Evolutionary conservation across 2,888 invertebrate species (phyloP).

Genomic region (Acrobasis repandana): DNA sequence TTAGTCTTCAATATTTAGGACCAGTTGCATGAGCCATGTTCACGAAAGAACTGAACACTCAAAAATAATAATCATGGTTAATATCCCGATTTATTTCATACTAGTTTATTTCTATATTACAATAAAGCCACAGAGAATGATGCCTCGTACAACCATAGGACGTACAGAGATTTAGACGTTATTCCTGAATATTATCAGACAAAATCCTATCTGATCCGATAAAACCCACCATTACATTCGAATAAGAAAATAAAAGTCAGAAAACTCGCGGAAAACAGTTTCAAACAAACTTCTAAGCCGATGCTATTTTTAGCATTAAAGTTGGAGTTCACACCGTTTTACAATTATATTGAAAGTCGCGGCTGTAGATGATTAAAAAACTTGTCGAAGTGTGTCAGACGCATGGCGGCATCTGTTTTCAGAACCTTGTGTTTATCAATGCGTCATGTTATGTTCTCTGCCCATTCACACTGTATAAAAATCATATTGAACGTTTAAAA

Average conservation of each 20-base stretch:
- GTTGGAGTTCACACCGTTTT: constrained; percentile 1
- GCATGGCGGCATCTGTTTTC: background rate
- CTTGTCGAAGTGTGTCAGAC: background rate
- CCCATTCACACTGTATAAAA: no score
- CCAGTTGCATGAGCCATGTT: no score
- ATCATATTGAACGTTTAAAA: no score
- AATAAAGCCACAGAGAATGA: no score
- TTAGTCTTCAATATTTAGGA: no score
- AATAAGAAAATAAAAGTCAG: background rate
- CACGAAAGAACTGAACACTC: no score
- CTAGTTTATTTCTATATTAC: no score
- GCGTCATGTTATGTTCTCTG: no score
- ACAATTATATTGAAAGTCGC: background rate
- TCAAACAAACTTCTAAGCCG: background rate
- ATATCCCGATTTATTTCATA: no score
- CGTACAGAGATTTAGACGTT: no score
- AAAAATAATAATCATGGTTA: no score
- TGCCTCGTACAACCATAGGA: no score
- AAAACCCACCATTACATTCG: background rate
- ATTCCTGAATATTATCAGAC: background rate
- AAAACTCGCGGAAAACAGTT: background rate
- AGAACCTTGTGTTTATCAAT: background rate
- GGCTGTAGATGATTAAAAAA: background rate
- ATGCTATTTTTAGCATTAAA: background rate
- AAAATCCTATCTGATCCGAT: background rate